A percentile compares a stretch with the other conserved stretches of the same genome.
Conservation (phyloP, 2,113 vertebrate species). For the Alaudala cheleensis region DNA sequence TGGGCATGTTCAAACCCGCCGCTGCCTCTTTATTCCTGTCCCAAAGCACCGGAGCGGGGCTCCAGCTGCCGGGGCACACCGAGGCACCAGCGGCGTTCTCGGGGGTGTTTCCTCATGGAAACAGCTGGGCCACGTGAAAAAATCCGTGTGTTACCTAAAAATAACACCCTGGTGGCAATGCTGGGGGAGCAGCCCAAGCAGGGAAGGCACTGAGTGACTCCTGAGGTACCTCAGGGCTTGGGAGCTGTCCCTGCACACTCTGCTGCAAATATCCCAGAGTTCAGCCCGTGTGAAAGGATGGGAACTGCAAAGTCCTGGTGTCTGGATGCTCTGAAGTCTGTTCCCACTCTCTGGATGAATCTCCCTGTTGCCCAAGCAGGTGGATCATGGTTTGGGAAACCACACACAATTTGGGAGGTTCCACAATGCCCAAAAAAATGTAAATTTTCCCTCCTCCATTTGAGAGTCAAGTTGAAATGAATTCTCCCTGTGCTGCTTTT, state of each 20-base stretch:
- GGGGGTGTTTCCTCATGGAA: background rate
- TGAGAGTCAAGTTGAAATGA: background rate
- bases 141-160: background rate
- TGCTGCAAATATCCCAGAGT: background rate
- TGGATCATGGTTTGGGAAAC: background rate
- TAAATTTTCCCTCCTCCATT: background rate
- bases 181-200: background rate
- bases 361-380: background rate
- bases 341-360: background rate
- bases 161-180: background rate
- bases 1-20: slow-evolving; percentile 14
- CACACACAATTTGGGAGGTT: background rate
- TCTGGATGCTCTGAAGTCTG: background rate
- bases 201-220: rapidly evolving
- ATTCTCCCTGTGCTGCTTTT: background rate
- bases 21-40: background rate
- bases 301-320: background rate
- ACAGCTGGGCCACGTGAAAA: background rate
- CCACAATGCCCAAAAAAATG: background rate
- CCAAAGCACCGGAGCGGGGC: background rate
- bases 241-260: background rate
- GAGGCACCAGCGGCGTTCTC: background rate
- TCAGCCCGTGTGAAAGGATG: background rate
- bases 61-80: background rate
- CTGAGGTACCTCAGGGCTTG: background rate